Base-by-base conservation (phyloP, 1,140 invertebrate genomes). In the Pogonomyrmex barbatus region DNA sequence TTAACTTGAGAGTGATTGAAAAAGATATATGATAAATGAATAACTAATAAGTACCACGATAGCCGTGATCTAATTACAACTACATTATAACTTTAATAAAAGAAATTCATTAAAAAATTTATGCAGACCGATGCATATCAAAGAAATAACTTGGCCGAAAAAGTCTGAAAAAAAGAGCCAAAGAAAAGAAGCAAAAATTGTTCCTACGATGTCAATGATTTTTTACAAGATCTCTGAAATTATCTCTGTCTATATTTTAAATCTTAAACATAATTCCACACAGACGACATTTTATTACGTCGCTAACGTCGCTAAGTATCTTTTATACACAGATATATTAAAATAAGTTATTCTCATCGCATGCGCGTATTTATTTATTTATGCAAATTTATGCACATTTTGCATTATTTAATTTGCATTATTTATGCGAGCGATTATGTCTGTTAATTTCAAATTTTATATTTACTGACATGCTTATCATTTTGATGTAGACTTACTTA, bases 61-160 rank as follows among this genome's bases (percentile, higher is more conserved):
- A 68, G 14, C 42, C n/a, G n/a, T 50, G 65, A 0, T 68, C 65
- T 68, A 71, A 71, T 33, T 71, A 71, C 45, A 71, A 36, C 17
- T 71, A 47, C 50, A 71, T 33, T 71, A 47, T 71, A 71, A 71
- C 68, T 50, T 71, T 50, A 50, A 71, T 71, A 50, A 71, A 71
- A 71, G 45, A 52, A 71, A 71, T 52, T 39, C 14, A 14, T 71
- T 71, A n/a, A 71, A 71, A 71, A 33, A 71, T 71, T 50, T 71
- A 52, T 71, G 33, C 10, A 47, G 17, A 70, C 68, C 33, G 3
- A 50, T 52, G 33, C 14, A 24, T 24, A 24, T 24, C 24, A 24
- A 24, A 24, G 14, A 71, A 5, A 14, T 33, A 33, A 47, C 24
- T 10, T 12, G 24, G 30, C 24, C 24, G n/a, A 10, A 10, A 47